These are phyloP conservation scores for Anabacerthia variegaticeps DNA, from an alignment of 2,797 vertebrate species.

Conservation along the genomic window DNA sequence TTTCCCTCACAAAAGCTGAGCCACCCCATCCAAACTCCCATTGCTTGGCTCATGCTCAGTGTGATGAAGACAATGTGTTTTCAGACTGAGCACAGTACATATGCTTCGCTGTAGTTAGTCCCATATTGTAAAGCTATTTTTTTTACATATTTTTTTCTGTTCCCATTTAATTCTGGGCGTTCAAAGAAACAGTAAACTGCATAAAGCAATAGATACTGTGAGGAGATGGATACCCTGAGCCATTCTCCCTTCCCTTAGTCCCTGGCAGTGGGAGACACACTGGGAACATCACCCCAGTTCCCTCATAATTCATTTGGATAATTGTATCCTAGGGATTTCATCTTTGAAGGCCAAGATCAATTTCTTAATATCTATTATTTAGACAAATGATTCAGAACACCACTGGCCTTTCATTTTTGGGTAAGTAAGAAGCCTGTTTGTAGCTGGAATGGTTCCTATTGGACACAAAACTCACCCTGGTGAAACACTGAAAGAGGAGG, in stretches of 20 bases:
- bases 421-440: background rate
- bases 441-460: slow-evolving; percentile 26
- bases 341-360: background rate
- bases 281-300: background rate
- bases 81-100: background rate
- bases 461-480: background rate
- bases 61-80: background rate
- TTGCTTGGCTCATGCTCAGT: background rate
- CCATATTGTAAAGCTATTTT: background rate
- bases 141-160: background rate
- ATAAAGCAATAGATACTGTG: background rate
- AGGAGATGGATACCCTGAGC: background rate
- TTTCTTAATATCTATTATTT: slow-evolving; percentile 14
- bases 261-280: background rate
- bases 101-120: background rate
- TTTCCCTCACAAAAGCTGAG: background rate
- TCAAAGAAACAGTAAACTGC: background rate
- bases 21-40: background rate
- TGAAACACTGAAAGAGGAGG: background rate
- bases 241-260: background rate
- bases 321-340: background rate
- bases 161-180: slow-evolving; percentile 19
- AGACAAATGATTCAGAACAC: background rate
- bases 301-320: background rate
- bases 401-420: background rate